Base-by-base conservation (phyloP, 2,888 invertebrate species). In the Drosophila ustulata region DNA sequence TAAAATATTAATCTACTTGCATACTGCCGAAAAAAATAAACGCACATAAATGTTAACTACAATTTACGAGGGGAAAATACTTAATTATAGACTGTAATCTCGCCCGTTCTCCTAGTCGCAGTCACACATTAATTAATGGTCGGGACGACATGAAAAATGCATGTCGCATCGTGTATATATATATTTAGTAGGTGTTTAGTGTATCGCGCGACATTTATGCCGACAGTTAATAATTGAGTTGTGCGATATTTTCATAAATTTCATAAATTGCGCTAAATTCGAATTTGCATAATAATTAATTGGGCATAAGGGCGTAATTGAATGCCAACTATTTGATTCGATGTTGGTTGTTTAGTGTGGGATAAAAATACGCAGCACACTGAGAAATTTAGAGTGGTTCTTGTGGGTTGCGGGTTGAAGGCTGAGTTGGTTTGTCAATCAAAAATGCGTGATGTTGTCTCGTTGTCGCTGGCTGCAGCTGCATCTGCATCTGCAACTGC, bases 71-170 rank as follows among this genome's bases (percentile, higher is more conserved):
- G 45, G 1, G 37, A 51, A 72, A 76, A 46, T 34, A 34, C 43
- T 72, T 88, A 84, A 85, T 85, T 79, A 71, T 62, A 50, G 45
- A 25, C 30, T 39, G 51, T n/a, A 25, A 4, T 55, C 23, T 43
- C 5, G 32, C 43, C 30, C 3, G 39, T 41, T 41, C 39, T 45
- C 5, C 45, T 5, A 45, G 23, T 11, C 9, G 32, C 18, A 23
- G 32, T 25, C n/a, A 11, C 55, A 70, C 66, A 68, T 72, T 75
- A 88, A 88, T 85, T 88, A 85, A 82, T 88, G 76, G 82, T 50
- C 46, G 43, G 57, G 47, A 23, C 59, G 58, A 50, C 67, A 78
- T 67, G 58, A 71, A 57, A 68, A 66, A 64, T 72, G 64, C 46
- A 59, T 79, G 66, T 68, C 28, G 66, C 51, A 52, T 49, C 39